A percentile compares a stretch with the other conserved stretches of the same genome.
Conservation (phyloP, 1,140 invertebrate species). For the Oedothorax gibbosus region DNA sequence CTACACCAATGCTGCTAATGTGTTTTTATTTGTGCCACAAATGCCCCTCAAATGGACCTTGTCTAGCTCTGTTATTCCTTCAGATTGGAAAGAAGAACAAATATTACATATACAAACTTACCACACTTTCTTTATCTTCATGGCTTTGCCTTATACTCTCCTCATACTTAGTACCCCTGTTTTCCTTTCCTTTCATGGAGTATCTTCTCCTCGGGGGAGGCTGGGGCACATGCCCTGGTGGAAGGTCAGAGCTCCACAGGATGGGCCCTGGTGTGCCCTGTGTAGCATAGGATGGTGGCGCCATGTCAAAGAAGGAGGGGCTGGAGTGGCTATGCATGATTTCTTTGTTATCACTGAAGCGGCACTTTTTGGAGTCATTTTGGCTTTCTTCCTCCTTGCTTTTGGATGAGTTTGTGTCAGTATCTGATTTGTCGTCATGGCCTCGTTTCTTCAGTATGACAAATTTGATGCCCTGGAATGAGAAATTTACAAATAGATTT, state of each 20-base stretch:
- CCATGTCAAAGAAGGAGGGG: constrained; percentile 43
- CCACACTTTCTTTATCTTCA: constrained; percentile 46
- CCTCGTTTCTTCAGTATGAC: constrained; percentile 37
- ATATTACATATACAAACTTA: constrained; percentile 7
- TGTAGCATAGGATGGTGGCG: background rate
- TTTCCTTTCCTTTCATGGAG: constrained; percentile 66
- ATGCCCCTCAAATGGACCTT: no score
- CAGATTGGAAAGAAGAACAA: background rate
- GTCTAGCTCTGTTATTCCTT: no score
- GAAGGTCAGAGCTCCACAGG: constrained; percentile 45
- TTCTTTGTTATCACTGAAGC: constrained; percentile 16
- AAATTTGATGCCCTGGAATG: constrained; percentile 46
- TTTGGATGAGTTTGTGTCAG: background rate
- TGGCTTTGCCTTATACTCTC: constrained; percentile 43
- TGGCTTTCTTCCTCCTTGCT: background rate
- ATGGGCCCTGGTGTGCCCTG: background rate
- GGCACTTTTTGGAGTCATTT: constrained; percentile 29
- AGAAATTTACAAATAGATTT: no score
- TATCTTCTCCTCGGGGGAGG: constrained; percentile 74
- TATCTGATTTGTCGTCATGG: constrained; percentile 6
- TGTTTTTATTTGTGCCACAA: no score
- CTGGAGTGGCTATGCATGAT: constrained; percentile 53
- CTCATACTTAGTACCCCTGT: constrained; percentile 45
- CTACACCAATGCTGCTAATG: no score
- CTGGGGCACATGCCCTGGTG: constrained; percentile 69